Evolutionary conservation across 1,140 invertebrate species (phyloP).

Genomic region (Drosophila biarmipes): DNA sequence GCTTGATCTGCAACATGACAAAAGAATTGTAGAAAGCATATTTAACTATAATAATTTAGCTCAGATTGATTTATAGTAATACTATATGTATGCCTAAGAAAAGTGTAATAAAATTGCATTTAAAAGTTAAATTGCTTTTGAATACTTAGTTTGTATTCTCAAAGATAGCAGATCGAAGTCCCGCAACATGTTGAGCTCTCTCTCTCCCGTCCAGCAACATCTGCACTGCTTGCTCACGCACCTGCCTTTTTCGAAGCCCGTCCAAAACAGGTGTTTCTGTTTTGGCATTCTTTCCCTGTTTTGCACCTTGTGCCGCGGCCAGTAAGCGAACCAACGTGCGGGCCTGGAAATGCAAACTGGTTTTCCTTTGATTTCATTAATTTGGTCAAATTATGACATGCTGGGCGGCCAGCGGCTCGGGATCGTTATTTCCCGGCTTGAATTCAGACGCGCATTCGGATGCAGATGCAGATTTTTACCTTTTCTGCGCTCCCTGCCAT

Average conservation of each 20-base stretch:
- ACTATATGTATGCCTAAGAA: background rate
- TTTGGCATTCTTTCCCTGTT: conserved; percentile 31
- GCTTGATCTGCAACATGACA: background rate
- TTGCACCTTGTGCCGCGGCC: conserved; percentile 37
- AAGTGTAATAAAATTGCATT: background rate
- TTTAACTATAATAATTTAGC: too few relatives aligned
- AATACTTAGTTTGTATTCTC: too few relatives aligned
- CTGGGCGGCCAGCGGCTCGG: conserved; percentile 21
- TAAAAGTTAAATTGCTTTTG: background rate
- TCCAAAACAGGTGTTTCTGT: conserved; percentile 65
- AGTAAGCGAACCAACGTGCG: background rate
- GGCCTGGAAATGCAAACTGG: conserved; percentile 45
- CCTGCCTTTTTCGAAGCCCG: background rate
- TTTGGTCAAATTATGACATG: conserved; percentile 62
- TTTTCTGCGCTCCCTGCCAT: conserved; percentile 68
- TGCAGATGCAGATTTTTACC: conserved; percentile 9
- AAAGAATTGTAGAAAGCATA: too few relatives aligned
- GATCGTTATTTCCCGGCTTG: conserved; percentile 5
- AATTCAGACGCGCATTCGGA: conserved; percentile 14
- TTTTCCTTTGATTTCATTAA: conserved; percentile 62
- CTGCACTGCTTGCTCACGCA: conserved; percentile 29
- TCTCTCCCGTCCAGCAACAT: background rate
- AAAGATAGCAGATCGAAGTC: background rate
- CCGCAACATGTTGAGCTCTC: background rate
- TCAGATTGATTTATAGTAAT: too few relatives aligned